Percentiles rank a stretch among this genome's conserved stretches.
phyloP scores from a whole-genome alignment of 1,140 invertebrate species.

The Ostrea denselamellosa region DNA sequence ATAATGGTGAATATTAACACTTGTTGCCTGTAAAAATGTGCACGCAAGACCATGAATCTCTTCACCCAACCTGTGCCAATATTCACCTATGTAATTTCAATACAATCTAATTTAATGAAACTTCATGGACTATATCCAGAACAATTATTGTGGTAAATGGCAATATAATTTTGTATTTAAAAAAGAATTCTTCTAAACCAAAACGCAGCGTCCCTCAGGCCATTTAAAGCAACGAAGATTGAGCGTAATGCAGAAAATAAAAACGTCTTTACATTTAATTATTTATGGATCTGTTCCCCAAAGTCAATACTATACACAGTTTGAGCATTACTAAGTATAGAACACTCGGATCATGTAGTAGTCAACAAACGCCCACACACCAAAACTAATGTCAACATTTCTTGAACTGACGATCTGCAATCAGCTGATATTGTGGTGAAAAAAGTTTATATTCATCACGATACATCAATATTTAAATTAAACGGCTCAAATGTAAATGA shows the following conservation, averaged over 20 bases:
- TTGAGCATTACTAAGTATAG: neutral
- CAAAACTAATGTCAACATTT: neutral
- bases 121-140: neutral
- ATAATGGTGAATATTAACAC: no score
- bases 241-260: neutral
- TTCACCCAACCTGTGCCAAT: no score
- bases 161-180: neutral
- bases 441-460: no score
- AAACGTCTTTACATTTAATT: constrained; percentile 16
- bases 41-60: no score
- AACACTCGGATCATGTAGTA: neutral
- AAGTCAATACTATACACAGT: constrained; percentile 8
- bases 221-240: neutral
- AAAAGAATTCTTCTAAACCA: neutral
- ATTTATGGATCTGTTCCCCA: constrained; percentile 22
- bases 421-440: no score
- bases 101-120: neutral
- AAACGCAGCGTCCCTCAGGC: neutral
- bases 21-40: no score
- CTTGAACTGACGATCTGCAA: neutral
- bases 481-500: no score
- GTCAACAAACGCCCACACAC: constrained; percentile 14
- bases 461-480: no score
- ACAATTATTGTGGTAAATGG: constrained; percentile 1
- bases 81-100: no score